Percentiles rank a stretch among this genome's conserved stretches.
Conservation (phyloP, 2,113 vertebrate species). For the Ameiurus melas region DNA sequence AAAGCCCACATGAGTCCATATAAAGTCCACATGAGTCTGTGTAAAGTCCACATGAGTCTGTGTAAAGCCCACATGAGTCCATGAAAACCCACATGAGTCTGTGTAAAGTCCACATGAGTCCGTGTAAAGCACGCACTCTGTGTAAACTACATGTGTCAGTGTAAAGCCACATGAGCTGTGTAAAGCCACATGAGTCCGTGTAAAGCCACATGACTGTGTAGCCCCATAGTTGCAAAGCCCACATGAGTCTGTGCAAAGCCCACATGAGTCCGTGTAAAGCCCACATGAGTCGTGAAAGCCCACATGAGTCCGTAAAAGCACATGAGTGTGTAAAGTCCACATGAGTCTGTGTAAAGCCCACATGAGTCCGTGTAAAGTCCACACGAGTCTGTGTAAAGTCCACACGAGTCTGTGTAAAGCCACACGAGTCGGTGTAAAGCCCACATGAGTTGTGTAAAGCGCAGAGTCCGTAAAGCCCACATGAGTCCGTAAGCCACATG, state of each 20-base stretch:
- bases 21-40: neutral
- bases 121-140: too few species aligned
- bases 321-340: neutral
- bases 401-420: too few species aligned
- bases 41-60: neutral
- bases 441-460: neutral
- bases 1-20: neutral
- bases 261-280: neutral
- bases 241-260: neutral
- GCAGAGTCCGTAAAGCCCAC: too few species aligned
- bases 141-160: too few species aligned
- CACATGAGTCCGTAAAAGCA: too few species aligned
- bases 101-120: neutral
- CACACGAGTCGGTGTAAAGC: neutral
- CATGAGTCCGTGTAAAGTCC: too few species aligned
- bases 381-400: neutral
- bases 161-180: too few species aligned
- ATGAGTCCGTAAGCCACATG: too few species aligned
- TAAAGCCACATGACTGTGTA: neutral
- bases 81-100: too few species aligned
- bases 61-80: neutral
- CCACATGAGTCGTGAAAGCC: neutral
- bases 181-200: too few species aligned
- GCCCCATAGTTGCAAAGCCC: too few species aligned
- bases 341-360: neutral